phyloP scores from a whole-genome alignment of 2,113 vertebrate species.

The Lanius collurio region DNA sequence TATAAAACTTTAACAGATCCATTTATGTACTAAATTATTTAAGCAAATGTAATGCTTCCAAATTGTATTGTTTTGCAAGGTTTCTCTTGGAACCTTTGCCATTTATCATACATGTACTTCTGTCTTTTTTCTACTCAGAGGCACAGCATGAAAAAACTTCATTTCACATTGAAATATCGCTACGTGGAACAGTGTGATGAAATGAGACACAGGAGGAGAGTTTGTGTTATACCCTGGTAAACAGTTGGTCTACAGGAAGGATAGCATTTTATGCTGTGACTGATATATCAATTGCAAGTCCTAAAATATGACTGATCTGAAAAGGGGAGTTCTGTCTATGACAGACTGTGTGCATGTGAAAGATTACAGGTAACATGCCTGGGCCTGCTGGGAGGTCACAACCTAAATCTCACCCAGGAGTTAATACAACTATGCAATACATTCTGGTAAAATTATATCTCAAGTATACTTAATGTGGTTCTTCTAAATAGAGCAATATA shows the following conservation, averaged over 20 bases:
- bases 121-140: conserved; percentile 85
- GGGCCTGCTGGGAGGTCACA: conserved; percentile 70
- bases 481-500: not conserved
- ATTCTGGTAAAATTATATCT: conserved; percentile 35
- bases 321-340: conserved; percentile 75
- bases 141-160: conserved; percentile 90
- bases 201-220: conserved; percentile 86
- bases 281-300: conserved; percentile 85
- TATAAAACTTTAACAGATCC: conserved; percentile 89
- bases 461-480: not conserved
- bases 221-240: conserved; percentile 84
- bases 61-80: conserved; percentile 82
- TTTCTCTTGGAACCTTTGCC: conserved; percentile 78
- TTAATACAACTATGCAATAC: conserved; percentile 31
- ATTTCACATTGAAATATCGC: conserved; percentile 91
- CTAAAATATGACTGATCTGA: conserved; percentile 84
- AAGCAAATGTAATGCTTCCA: conserved; percentile 82
- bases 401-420: conserved; percentile 57
- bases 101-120: conserved; percentile 84
- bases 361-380: conserved; percentile 74
- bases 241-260: conserved; percentile 83
- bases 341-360: conserved; percentile 77
- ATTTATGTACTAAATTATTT: conserved; percentile 87
- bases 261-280: conserved; percentile 85
- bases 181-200: conserved; percentile 85